These are phyloP conservation scores for Hemicrepidius hirtus DNA, from an alignment of 2,888 invertebrate species.

Conservation along the genomic window DNA sequence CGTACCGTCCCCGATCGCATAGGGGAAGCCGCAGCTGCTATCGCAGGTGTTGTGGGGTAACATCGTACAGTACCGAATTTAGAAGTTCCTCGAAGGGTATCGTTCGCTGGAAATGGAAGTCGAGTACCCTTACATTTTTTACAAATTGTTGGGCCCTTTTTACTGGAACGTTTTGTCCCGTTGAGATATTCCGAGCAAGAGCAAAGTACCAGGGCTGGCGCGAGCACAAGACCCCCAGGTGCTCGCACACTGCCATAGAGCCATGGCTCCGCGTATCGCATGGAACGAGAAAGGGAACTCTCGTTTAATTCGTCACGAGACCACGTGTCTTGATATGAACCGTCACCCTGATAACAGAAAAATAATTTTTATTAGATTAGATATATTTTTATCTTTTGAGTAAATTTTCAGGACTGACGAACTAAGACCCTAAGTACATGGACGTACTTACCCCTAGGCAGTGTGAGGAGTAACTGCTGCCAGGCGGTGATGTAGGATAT, in stretches of 20 bases:
- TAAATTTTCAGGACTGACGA: no score
- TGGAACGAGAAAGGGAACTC: constrained; percentile 82
- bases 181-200: constrained; percentile 87
- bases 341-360: constrained; percentile 59
- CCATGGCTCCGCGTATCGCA: constrained; percentile 91
- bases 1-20: constrained; percentile 79
- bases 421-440: not conserved
- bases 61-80: constrained; percentile 80
- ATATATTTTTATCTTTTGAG: no score
- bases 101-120: constrained; percentile 78
- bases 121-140: constrained; percentile 90
- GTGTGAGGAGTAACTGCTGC: constrained; percentile 78
- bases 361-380: no score
- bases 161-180: constrained; percentile 83
- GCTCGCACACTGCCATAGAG: constrained; percentile 85
- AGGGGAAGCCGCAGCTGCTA: constrained; percentile 60
- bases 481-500: constrained; percentile 77
- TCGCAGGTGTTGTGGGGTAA: constrained; percentile 64
- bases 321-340: constrained; percentile 59
- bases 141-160: constrained; percentile 85
- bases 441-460: constrained; percentile 76
- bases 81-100: constrained; percentile 45
- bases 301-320: constrained; percentile 77
- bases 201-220: constrained; percentile 84
- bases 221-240: constrained; percentile 67